phyloP scores from a whole-genome alignment of 2,797 vertebrate species.

The Euthynnus affinis region DNA sequence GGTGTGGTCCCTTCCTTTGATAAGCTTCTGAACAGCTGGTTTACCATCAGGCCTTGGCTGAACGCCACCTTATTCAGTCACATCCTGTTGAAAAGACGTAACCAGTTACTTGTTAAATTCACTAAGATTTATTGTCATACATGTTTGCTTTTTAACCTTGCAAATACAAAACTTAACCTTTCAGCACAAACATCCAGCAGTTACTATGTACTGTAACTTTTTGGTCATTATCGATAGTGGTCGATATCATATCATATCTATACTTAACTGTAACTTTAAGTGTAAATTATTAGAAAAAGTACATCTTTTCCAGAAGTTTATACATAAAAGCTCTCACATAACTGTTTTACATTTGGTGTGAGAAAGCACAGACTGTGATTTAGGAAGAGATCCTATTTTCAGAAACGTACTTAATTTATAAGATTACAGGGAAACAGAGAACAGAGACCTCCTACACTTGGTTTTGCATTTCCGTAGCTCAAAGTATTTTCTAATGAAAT shows the following conservation, averaged over 20 bases:
- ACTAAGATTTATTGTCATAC: not conserved
- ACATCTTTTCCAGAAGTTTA: not conserved
- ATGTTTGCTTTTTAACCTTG: not conserved
- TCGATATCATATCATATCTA: too few species aligned
- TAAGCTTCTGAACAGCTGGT: not conserved
- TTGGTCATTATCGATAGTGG: not conserved
- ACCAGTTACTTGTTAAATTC: not conserved
- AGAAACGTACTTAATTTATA: not conserved
- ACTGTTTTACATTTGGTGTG: not conserved
- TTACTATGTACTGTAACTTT: not conserved
- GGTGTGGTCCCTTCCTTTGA: not conserved
- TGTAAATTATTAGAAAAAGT: not conserved
- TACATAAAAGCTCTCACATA: not conserved
- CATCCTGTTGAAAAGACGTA: conserved; percentile 43
- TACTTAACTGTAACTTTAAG: not conserved
- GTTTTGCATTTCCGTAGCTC: conserved; percentile 17
- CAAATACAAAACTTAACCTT: not conserved
- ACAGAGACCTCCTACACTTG: not conserved
- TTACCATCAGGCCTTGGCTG: conserved; percentile 12
- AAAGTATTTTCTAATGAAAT: conserved; percentile 27
- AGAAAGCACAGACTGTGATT: not conserved
- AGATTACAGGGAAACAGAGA: not conserved
- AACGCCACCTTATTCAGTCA: conserved; percentile 1
- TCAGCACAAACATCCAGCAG: not conserved
- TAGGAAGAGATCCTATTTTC: not conserved